phyloP scores from a whole-genome alignment of 2,888 invertebrate species.

The Orgyia antiqua region DNA sequence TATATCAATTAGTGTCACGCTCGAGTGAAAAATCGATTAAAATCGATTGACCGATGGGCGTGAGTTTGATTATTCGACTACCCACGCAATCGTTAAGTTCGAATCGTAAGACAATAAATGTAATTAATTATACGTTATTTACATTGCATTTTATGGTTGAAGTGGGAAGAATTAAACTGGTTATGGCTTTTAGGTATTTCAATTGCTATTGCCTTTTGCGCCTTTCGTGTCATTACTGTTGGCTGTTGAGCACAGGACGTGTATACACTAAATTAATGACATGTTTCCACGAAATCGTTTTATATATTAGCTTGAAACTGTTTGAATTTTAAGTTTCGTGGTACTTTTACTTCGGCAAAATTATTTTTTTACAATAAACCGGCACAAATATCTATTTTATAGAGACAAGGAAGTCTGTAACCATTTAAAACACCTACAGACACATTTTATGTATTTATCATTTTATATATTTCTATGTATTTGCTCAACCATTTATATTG shows the following conservation, averaged over 20 bases:
- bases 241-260: conserved; percentile 4
- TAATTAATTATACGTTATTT: conserved; percentile 34
- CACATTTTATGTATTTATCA: too few relatives aligned
- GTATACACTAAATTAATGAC: conserved; percentile 15
- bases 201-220: conserved; percentile 24
- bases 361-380: too few relatives aligned
- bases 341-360: too few relatives aligned
- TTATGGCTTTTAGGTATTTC: conserved; percentile 10
- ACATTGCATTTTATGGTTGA: conserved; percentile 21
- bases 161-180: conserved; percentile 13
- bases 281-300: conserved; percentile 13
- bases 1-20: conserved; percentile 57
- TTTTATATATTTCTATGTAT: too few relatives aligned
- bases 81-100: conserved; percentile 44
- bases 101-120: conserved; percentile 32
- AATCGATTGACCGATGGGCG: conserved; percentile 42
- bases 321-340: neutral
- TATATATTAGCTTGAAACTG: neutral
- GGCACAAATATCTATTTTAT: too few relatives aligned
- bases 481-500: too few relatives aligned
- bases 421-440: too few relatives aligned
- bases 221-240: conserved; percentile 13
- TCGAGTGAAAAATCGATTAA: conserved; percentile 42
- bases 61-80: conserved; percentile 32
- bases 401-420: too few relatives aligned